phyloP scores from a whole-genome alignment of 2,888 invertebrate genomes.

The Synanthedon formicaeformis region DNA sequence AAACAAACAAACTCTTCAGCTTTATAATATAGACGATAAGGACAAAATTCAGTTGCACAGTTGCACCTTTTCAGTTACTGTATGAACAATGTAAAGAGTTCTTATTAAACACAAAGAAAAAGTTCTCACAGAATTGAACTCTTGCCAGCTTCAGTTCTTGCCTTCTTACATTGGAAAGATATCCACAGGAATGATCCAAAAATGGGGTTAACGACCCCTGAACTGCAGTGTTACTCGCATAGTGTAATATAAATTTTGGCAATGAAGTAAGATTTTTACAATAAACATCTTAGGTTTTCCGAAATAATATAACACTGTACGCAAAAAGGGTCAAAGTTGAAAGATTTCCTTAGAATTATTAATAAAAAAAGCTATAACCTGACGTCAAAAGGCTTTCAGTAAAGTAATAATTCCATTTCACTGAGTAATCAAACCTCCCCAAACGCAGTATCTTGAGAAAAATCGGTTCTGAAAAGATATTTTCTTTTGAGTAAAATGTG shows the following conservation, averaged over 20 bases:
- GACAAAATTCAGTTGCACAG: too few species aligned
- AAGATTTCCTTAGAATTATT: neutral
- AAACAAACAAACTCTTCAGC: too few species aligned
- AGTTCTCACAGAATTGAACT: neutral
- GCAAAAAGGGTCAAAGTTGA: neutral
- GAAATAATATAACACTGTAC: neutral
- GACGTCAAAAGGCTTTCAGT: conserved; percentile 1
- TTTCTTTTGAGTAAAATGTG: too few species aligned
- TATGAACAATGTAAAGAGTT: too few species aligned
- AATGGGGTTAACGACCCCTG: neutral
- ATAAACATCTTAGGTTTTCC: neutral
- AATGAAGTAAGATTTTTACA: conserved; percentile 1
- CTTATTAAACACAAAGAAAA: too few species aligned
- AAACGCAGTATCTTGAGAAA: conserved; percentile 2
- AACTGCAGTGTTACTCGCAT: too few species aligned
- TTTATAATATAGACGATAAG: too few species aligned
- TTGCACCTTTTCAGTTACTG: too few species aligned
- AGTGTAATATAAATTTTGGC: too few species aligned
- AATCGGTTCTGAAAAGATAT: neutral
- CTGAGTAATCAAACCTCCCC: conserved; percentile 6
- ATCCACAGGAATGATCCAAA: neutral
- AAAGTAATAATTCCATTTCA: conserved; percentile 11
- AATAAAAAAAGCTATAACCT: conserved; percentile 1
- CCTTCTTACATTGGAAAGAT: neutral
- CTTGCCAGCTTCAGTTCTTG: neutral